Evolutionary conservation across 2,113 vertebrate species (phyloP), one percentile per base, ranked within the genome.

Genomic region (Eretmochelys imbricata): DNA sequence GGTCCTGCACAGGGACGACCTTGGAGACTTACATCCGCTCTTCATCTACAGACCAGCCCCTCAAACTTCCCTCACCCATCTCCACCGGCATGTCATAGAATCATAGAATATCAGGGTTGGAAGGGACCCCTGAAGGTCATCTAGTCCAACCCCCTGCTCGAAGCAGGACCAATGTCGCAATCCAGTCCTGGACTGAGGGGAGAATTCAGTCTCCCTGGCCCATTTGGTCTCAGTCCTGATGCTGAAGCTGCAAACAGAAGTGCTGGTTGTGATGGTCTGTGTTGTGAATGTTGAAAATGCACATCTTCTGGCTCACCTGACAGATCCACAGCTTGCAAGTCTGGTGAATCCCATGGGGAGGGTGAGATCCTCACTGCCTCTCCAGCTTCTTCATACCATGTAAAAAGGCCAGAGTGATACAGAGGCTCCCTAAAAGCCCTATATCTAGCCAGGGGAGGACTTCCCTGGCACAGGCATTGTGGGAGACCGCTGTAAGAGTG

Each of bases 261-360:
- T 38, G 35, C 80, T 19, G 72, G 85, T 88, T 90, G 72, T 86
- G 90, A 49, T 93, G 93, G 96, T 83, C 90, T 89, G 83, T 96
- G 91, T 69, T 96, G 90, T 90, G 93, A 86, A 85, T 89, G 94
- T 78, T 88, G 84, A 94, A 96, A 96, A 93, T 91, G 87, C 72
- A 88, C 24, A 55, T 95, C 93, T 96, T 94, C 80, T 90, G 90
- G 94, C 82, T 87, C 57, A 53, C 38, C 2, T 42, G 82, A 82
- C 85, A 51, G 72, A 93, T 88, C 17, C 88, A 76, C 51, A 87
- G 84, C 42, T 96, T 94, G 88, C 85, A 95, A 89, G 88, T 78
- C 82, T 78, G 16, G 8, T 86, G 85, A 95, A 80, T 94, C 14
- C 95, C 95, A n/a, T 95, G 78, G 53, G 42, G 82, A 94, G 82